Evolutionary conservation across 2,888 invertebrate species (phyloP), one percentile per base, ranked within the genome.

Genomic region (Erebia ligea): DNA sequence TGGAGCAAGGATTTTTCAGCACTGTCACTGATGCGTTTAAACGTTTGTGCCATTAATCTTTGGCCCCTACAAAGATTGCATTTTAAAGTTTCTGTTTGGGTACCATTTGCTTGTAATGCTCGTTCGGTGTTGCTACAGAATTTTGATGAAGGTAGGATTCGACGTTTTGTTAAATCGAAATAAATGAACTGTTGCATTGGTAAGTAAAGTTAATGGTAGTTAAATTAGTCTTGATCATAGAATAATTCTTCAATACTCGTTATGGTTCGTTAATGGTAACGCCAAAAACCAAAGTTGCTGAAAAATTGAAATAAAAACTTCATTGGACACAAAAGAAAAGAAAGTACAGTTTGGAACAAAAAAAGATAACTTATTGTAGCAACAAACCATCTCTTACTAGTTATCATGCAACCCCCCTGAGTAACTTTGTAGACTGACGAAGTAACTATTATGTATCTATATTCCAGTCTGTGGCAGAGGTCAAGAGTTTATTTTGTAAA

Each of bases 41-140:
- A 86, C 90, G 90, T 89, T 86, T 78, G 75, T 76, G 70, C 85
- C 86, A 92, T 92, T 91, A 90, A 90, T 92, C 91, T 90, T 86
- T 82, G 83, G 82, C 80, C 85, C 81, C 78, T 81, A 81, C 84
- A 87, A 87, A 89, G 87, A 90, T 90, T 89, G 87, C 87, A 89
- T 91, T 91, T 90, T 89, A 87, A 91, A 91, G 82, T 89, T 89
- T 86, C 84, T 82, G 82, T 85, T 88, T 84, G 79, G 81, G 85
- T 77, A 85, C 82, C 87, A 87, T 88, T 88, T 87, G 87, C 83
- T 82, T 84, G 84, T 88, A 87, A 88, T 88, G 85, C 86, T 82
- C 79, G 82, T 82, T 82, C 72, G 73, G 72, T 74, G 61, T 70
- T 75, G 75, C 65, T 76, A 72, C 77, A 76, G 79, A 83, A 85